These are phyloP conservation scores for Drosophila micromelanica DNA, from an alignment of 1,140 invertebrate species.

Conservation along the genomic window DNA sequence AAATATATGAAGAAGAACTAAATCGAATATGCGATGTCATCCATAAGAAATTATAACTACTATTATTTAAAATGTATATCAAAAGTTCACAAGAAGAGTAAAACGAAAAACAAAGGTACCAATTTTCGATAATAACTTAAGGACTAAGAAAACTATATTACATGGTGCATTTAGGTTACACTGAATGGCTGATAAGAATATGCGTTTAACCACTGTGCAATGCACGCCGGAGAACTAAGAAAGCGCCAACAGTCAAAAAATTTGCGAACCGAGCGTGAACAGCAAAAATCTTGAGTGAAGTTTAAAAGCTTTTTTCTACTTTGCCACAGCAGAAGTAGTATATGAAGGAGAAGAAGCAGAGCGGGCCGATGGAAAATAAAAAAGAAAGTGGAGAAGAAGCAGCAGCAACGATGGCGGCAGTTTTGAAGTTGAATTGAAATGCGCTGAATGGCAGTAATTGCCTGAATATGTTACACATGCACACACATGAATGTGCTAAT, in stretches of 20 bases:
- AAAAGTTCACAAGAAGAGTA: too few species aligned
- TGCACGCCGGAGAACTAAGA: constrained; percentile 54
- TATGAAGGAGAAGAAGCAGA: neutral
- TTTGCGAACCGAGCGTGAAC: constrained; percentile 75
- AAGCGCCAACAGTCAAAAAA: constrained; percentile 79
- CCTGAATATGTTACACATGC: constrained; percentile 81
- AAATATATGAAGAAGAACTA: too few species aligned
- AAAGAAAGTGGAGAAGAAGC: constrained; percentile 2
- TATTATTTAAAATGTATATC: too few species aligned
- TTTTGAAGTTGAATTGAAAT: constrained; percentile 83
- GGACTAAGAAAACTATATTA: too few species aligned
- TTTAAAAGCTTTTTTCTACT: constrained; percentile 80
- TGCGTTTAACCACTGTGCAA: constrained; percentile 14
- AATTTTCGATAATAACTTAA: too few species aligned
- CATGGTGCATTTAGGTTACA: too few species aligned
- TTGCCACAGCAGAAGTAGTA: constrained; percentile 33
- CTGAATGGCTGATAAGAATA: too few species aligned
- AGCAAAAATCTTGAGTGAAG: constrained; percentile 79
- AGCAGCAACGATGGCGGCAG: constrained; percentile 43
- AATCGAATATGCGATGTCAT: too few species aligned
- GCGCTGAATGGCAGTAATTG: constrained; percentile 81
- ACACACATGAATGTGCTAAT: constrained; percentile 75
- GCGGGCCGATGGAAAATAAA: too few species aligned
- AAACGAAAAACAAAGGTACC: too few species aligned
- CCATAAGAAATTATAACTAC: too few species aligned